Percentiles rank a stretch among this genome's conserved stretches.
Evolutionary conservation across 1,140 invertebrate genomes (phyloP).

Genomic region (Caenorhabditis latens): DNA sequence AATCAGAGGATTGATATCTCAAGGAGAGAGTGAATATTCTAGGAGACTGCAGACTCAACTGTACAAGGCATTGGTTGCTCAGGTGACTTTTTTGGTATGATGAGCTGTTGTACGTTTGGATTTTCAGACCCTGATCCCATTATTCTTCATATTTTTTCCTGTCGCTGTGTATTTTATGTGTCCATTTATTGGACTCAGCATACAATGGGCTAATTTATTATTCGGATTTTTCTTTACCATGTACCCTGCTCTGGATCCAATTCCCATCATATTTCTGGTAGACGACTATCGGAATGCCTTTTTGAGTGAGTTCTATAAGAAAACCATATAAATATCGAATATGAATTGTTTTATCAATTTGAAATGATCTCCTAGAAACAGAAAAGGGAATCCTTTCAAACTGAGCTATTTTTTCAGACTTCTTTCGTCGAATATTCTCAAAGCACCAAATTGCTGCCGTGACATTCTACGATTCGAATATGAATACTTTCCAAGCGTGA

Average conservation of each 20-base stretch:
- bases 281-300: background rate
- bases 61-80: background rate
- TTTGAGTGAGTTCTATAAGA: background rate
- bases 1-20: background rate
- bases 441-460: background rate
- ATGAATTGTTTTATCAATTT: no score
- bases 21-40: background rate
- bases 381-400: no score
- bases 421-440: background rate
- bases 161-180: background rate
- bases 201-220: background rate
- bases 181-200: background rate
- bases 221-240: background rate
- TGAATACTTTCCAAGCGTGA: background rate
- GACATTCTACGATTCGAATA: background rate
- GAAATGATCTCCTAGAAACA: no score
- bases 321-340: background rate
- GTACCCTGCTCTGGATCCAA: background rate
- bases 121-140: slow-evolving; percentile 16
- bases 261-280: background rate
- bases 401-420: background rate
- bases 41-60: slow-evolving; percentile 1
- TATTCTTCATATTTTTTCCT: background rate
- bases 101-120: background rate
- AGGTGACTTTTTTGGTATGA: background rate